Evolutionary conservation across 2,888 invertebrate genomes (phyloP).

Genomic region (Nomada goodeniana): DNA sequence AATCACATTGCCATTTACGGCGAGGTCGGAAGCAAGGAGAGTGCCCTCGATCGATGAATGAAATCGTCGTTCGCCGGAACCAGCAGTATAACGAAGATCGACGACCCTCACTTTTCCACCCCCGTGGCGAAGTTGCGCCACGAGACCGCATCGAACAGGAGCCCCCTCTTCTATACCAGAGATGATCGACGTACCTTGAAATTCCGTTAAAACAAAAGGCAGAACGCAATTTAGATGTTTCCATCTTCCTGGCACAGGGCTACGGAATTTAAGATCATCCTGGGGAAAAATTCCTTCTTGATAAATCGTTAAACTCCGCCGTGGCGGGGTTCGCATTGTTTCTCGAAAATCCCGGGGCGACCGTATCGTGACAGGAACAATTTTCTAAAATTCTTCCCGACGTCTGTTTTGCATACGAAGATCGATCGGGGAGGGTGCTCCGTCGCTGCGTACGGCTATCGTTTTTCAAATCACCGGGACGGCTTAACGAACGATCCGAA

Average conservation of each 20-base stretch:
- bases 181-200: slow-evolving; percentile 1
- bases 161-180: background rate
- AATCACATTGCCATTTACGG: slow-evolving; percentile 78
- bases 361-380: slow-evolving; percentile 48
- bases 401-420: slow-evolving; percentile 47
- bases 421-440: slow-evolving; percentile 50
- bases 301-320: too few relatives aligned
- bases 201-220: background rate
- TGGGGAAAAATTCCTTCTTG: background rate
- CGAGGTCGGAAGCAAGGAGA: slow-evolving; percentile 25
- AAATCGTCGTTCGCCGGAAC: slow-evolving; percentile 38
- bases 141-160: background rate
- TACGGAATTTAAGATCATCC: background rate
- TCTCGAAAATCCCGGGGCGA: slow-evolving; percentile 10
- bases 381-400: slow-evolving; percentile 45
- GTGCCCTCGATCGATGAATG: slow-evolving; percentile 65
- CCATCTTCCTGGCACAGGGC: background rate
- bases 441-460: slow-evolving; percentile 36
- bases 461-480: slow-evolving; percentile 34
- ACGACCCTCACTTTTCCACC: slow-evolving; percentile 39
- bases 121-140: background rate
- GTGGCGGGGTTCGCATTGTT: background rate
- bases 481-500: slow-evolving; percentile 56
- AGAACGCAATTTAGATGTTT: background rate
- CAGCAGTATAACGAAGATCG: slow-evolving; percentile 49